Conservation (phyloP, 2,797 vertebrate genomes). For the Pseudochaenichthys georgianus region DNA sequence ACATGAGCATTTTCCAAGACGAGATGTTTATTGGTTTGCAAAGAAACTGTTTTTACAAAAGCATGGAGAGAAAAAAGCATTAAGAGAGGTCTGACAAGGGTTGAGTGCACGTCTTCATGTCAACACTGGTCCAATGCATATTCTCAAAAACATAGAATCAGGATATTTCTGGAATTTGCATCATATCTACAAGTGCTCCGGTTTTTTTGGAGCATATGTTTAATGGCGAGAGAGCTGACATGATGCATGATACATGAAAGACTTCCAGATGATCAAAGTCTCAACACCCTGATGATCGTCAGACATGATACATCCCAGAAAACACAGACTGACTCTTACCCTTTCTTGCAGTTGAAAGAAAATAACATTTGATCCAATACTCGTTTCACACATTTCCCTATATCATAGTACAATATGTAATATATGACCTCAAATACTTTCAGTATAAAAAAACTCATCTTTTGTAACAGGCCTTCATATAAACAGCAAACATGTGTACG, state of each 20-base stretch:
- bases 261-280: slow-evolving; percentile 28
- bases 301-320: slow-evolving; percentile 15
- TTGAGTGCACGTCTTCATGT: slow-evolving; percentile 42
- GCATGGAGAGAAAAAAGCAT: slow-evolving; percentile 30
- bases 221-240: slow-evolving; percentile 10
- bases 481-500: slow-evolving; percentile 45
- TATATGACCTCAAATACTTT: slow-evolving; percentile 26
- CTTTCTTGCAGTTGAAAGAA: slow-evolving; percentile 25
- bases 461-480: slow-evolving; percentile 50
- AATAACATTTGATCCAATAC: neutral
- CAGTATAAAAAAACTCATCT: slow-evolving; percentile 32
- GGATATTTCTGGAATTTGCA: slow-evolving; percentile 16
- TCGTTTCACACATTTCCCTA: slow-evolving; percentile 6
- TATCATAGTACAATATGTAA: slow-evolving; percentile 10
- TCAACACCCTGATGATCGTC: slow-evolving; percentile 14
- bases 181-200: slow-evolving; percentile 1
- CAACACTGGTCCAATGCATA: no score
- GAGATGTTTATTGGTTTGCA: slow-evolving; percentile 74
- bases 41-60: slow-evolving; percentile 74
- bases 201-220: neutral
- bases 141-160: no score
- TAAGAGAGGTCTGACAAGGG: slow-evolving; percentile 17
- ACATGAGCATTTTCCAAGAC: slow-evolving; percentile 42
- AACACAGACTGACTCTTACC: slow-evolving; percentile 9
- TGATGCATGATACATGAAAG: slow-evolving; percentile 18